Base-by-base conservation (phyloP, 2,797 vertebrate species). In the Champsocephalus esox region DNA sequence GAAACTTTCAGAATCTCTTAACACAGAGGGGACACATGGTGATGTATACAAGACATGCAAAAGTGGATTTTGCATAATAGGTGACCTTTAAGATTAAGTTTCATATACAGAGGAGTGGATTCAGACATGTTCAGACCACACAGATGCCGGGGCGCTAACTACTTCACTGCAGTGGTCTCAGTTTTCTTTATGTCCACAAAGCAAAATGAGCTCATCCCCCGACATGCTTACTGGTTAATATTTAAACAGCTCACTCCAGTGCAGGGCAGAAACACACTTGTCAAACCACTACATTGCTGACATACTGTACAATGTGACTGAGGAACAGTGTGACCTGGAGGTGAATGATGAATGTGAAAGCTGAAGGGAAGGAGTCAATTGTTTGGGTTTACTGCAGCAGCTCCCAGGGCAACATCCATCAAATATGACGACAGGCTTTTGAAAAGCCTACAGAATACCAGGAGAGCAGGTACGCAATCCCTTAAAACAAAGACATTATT, bases 181-280 rank as follows among this genome's bases (percentile, higher is more conserved):
- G 82, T 78, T 90, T 87, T 87, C 80, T 67, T 71, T 61, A 43
- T 73, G 83, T 80, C 85, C 73, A 72, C 71, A 66, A 72, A 84
- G 83, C 69, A 74, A 79, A 54, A 82, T 56, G 79, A 87, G 82
- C 82, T 81, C 77, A 81, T 71, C 66, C 70, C 60, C 77, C 83
- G 81, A 90, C 85, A 86, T 73, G 69, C 24, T 51, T 71, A 51
- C 71, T 66, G 70, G 64, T 92, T 90, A 90, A 93, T 93, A 92
- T 92, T 93, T 92, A 83, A 94, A 86, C 66, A 87, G 79, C 58
- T 77, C 59, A 61, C 67, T 83, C 67, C 68, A 64, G 74, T 19
- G 67, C 48, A 67, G 64, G 72, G 75, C 28, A 28, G 28, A 28
- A 4, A 28, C 28, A 28, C 3, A 28, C 3, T 28, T 28, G 28